Percentiles rank a stretch among this genome's conserved stretches.
phyloP scores from a whole-genome alignment of 2,113 vertebrate species.

The Eidolon helvum region DNA sequence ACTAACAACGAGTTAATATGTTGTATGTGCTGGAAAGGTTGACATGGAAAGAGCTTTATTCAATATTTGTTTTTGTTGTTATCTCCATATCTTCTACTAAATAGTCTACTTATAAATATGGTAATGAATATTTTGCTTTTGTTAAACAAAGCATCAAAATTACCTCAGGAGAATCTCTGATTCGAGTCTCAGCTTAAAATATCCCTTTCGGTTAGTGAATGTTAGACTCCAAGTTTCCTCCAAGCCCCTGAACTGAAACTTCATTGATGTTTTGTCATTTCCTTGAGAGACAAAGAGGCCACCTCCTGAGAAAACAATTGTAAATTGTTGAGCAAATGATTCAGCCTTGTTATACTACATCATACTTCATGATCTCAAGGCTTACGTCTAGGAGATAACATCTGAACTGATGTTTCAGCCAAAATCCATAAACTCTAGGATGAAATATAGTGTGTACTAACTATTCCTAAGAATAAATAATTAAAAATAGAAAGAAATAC shows the following conservation, averaged over 20 bases:
- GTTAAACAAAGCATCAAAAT: constrained; percentile 63
- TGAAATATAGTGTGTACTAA: neutral
- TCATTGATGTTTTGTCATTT: constrained; percentile 40
- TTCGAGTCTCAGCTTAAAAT: constrained; percentile 38
- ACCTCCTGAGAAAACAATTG: constrained; percentile 54
- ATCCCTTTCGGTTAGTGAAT: neutral
- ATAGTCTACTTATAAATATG: constrained; percentile 75
- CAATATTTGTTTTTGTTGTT: constrained; percentile 76
- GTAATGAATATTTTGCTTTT: constrained; percentile 70
- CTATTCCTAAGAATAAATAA: neutral
- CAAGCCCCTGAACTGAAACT: constrained; percentile 38
- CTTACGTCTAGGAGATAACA: neutral
- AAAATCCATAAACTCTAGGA: constrained; percentile 20
- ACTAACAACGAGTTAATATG: constrained; percentile 45
- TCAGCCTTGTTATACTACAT: constrained; percentile 2
- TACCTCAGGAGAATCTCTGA: constrained; percentile 47
- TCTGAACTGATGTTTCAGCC: neutral
- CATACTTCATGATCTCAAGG: neutral
- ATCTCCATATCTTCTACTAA: constrained; percentile 53
- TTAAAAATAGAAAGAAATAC: constrained; percentile 31
- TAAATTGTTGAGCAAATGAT: constrained; percentile 35
- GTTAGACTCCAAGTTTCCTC: constrained; percentile 10
- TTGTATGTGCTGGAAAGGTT: neutral
- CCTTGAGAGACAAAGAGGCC: constrained; percentile 26
- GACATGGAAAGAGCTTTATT: constrained; percentile 54